Evolutionary conservation across 2,797 vertebrate genomes (phyloP).

Genomic region (Argyrosomus regius): DNA sequence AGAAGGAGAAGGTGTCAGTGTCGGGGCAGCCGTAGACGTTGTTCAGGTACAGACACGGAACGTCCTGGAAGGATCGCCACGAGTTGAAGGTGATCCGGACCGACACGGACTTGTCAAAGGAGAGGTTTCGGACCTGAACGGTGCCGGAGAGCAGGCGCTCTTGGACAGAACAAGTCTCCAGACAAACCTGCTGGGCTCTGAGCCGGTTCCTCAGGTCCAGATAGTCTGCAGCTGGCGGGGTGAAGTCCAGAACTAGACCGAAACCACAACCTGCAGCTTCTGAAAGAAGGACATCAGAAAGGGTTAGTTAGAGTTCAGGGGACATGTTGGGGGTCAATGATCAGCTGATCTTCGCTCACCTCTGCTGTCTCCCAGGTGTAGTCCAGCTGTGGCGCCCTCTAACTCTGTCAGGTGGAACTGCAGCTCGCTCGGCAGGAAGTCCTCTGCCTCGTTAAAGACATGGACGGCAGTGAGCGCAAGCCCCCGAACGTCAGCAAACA

Average conservation of each 20-base stretch:
- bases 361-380: slow-evolving; percentile 72
- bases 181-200: slow-evolving; percentile 90
- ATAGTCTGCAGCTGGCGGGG: slow-evolving; percentile 91
- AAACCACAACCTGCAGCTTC: slow-evolving; percentile 11
- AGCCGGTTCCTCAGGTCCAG: slow-evolving; percentile 91
- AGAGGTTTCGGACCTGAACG: slow-evolving; percentile 91
- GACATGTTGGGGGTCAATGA: too few relatives aligned
- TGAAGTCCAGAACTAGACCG: slow-evolving; percentile 88
- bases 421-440: slow-evolving; percentile 85
- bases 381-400: slow-evolving; percentile 80
- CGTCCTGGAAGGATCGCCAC: slow-evolving; percentile 88
- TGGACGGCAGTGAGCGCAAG: slow-evolving; percentile 90
- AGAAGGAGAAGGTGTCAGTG: slow-evolving; percentile 93
- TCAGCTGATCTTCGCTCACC: slow-evolving; percentile 34
- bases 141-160: slow-evolving; percentile 89
- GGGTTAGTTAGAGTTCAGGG: not conserved
- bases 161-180: slow-evolving; percentile 92
- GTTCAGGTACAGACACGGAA: slow-evolving; percentile 90
- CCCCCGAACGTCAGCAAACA: slow-evolving; percentile 92
- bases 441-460: slow-evolving; percentile 89
- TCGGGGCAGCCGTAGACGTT: slow-evolving; percentile 91
- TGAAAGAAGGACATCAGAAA: not conserved
- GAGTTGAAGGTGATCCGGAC: slow-evolving; percentile 91
- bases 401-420: slow-evolving; percentile 90
- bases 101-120: slow-evolving; percentile 90